Percentiles rank a stretch among this genome's conserved stretches.
Conservation (phyloP, 2,888 invertebrate species). For the Sinodicranocentrus sp. region DNA sequence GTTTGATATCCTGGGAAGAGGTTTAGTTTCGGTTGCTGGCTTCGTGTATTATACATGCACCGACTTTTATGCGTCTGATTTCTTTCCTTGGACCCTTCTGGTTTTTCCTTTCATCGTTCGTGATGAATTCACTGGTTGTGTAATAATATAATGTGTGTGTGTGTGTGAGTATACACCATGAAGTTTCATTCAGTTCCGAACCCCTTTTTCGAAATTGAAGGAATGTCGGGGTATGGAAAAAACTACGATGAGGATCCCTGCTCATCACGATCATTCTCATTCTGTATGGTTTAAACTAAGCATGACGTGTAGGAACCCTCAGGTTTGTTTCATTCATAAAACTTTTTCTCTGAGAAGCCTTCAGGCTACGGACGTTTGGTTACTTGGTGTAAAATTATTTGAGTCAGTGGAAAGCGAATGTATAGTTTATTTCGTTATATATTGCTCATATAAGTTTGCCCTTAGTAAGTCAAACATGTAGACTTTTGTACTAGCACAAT, state of each 20-base stretch:
- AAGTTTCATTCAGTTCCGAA: constrained; percentile 67
- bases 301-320: constrained; percentile 30
- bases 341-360: constrained; percentile 71
- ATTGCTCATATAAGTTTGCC: neutral
- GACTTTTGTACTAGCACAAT: no score
- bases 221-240: constrained; percentile 32
- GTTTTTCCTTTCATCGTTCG: constrained; percentile 52
- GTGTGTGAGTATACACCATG: constrained; percentile 41
- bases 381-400: constrained; percentile 28
- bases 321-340: constrained; percentile 74
- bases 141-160: constrained; percentile 34
- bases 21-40: constrained; percentile 63
- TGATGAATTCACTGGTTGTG: constrained; percentile 58
- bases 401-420: neutral
- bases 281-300: constrained; percentile 28
- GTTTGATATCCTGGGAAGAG: constrained; percentile 62
- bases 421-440: no score
- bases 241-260: constrained; percentile 29
- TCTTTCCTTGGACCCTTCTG: constrained; percentile 64
- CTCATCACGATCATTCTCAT: constrained; percentile 37
- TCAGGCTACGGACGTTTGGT: constrained; percentile 68
- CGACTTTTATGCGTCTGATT: no score
- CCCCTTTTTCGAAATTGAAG: constrained; percentile 45
- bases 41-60: constrained; percentile 12
- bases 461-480: neutral